These are phyloP conservation scores for Cabera pusaria DNA, from an alignment of 2,888 invertebrate species.

Conservation along the genomic window DNA sequence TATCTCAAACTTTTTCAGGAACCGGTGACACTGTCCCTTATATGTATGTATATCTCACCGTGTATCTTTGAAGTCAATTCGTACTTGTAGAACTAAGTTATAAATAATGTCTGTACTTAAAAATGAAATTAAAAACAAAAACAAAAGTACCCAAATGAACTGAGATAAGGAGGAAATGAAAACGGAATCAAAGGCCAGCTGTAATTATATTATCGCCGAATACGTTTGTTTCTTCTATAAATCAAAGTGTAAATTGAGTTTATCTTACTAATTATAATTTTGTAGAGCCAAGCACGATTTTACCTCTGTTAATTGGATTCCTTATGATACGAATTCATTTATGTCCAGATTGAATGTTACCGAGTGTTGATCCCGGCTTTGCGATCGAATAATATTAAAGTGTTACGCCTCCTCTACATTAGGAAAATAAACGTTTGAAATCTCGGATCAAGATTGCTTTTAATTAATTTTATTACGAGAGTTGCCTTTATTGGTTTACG, in stretches of 20 bases:
- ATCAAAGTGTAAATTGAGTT: slow-evolving; percentile 27
- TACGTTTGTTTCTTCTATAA: slow-evolving; percentile 23
- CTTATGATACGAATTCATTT: slow-evolving; percentile 21
- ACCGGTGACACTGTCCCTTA: too few relatives aligned
- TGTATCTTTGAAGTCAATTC: too few relatives aligned
- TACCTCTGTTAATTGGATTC: slow-evolving; percentile 26
- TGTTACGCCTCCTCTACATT: slow-evolving; percentile 14
- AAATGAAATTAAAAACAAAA: too few relatives aligned
- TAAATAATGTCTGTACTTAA: too few relatives aligned
- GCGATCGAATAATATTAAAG: slow-evolving; percentile 17
- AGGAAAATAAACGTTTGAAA: slow-evolving; percentile 8
- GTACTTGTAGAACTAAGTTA: too few relatives aligned
- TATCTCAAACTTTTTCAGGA: too few relatives aligned
- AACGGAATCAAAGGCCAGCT: not conserved
- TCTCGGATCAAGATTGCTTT: slow-evolving; percentile 6
- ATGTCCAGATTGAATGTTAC: slow-evolving; percentile 16
- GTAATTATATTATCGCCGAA: slow-evolving; percentile 13
- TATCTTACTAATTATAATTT: slow-evolving; percentile 25
- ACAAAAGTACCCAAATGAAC: too few relatives aligned
- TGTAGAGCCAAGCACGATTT: slow-evolving; percentile 14
- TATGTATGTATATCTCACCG: too few relatives aligned
- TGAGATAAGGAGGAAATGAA: not conserved
- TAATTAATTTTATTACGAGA: too few relatives aligned
- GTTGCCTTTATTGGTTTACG: too few relatives aligned
- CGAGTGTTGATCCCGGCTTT: slow-evolving; percentile 13